A percentile compares a stretch with the other conserved stretches of the same genome.
Conservation (phyloP, 1,140 invertebrate species). For the Drepana arcuata region DNA sequence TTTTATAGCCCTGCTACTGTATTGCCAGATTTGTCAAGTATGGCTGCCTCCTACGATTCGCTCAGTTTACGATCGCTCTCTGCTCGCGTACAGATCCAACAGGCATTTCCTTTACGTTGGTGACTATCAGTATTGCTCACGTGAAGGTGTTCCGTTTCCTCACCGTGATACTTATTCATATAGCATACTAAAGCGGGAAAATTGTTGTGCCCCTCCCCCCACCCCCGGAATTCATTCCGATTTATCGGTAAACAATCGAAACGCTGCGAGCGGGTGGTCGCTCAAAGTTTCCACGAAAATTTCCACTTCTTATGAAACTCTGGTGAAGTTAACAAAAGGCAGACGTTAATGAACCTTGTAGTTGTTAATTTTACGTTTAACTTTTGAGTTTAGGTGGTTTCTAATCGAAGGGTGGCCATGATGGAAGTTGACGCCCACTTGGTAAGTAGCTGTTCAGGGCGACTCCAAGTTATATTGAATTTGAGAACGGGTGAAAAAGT, state of each 20-base stretch:
- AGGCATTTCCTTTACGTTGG: neutral
- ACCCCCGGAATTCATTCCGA: constrained; percentile 24
- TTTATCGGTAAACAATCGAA: constrained; percentile 36
- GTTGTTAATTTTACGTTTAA: constrained; percentile 31
- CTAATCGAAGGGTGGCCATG: constrained; percentile 16
- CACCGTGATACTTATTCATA: neutral
- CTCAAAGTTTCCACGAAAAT: constrained; percentile 12
- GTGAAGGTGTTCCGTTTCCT: too few species aligned
- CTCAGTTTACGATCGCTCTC: neutral
- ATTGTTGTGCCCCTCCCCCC: constrained; percentile 9
- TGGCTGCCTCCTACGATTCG: constrained; percentile 10
- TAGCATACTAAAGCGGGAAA: neutral
- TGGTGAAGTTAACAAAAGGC: constrained; percentile 24
- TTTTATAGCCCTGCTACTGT: constrained; percentile 34
- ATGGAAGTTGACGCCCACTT: constrained; percentile 9
- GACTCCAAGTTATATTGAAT: constrained; percentile 2
- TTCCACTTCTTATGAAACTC: constrained; percentile 20
- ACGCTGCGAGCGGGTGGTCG: constrained; percentile 7
- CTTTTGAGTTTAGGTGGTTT: constrained; percentile 20
- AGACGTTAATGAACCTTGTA: constrained; percentile 31
- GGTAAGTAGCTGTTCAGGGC: too few species aligned
- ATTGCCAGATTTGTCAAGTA: constrained; percentile 28
- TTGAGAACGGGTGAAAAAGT: constrained; percentile 1
- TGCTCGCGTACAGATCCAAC: neutral
- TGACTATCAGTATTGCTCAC: too few species aligned